Base-by-base conservation (phyloP, 2,113 vertebrate species). In the Aleadryas rufinucha region DNA sequence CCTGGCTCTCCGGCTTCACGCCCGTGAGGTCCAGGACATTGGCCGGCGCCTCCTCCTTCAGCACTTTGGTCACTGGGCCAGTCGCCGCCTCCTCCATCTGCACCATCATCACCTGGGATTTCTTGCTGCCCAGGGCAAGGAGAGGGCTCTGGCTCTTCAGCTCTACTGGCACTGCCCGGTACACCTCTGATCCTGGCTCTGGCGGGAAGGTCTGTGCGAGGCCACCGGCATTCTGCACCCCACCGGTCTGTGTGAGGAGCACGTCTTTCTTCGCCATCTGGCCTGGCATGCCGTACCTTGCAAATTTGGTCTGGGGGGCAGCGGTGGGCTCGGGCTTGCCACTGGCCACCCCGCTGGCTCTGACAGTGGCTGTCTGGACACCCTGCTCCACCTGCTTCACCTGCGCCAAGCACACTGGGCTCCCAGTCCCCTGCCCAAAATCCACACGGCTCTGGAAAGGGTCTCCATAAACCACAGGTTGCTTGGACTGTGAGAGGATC, bases 361-460 rank as follows among this genome's bases (percentile, higher is more conserved):
- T 96, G 65, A 97, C 93, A 2, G 97, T 50, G 7, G 94, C 92
- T 0, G 98, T 98, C 95, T 98, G 98, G 28, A 98, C 87, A 0
- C 97, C 97, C 87, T 98, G 98, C 53, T 99, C 98, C 14, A 97
- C 89, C 83, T 98, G 97, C 88, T 99, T 99, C 89, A 95, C 98
- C 94, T 99, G 99, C 0, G 99, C 98, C 96, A 99, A 97, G 97
- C 99, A 99, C 70, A 99, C 98, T 1, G 99, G 98, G 90, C 98
- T 98, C 77, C 99, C 99, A 0, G 98, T 96, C 61, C 99, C 98
- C 95, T 99, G 99, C 20, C 99, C 99, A 1, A 99, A 98, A 97
- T 99, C 99, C 22, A 99, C 96, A 84, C 99, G 98, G 94, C 98
- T 99, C 96, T 99, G 99, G 96, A 99, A 98, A 63, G 99, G 99